A percentile compares a stretch with the other conserved stretches of the same genome.
Conservation (phyloP, 2,113 vertebrate species). For the Muntiacus muntjak region DNA sequence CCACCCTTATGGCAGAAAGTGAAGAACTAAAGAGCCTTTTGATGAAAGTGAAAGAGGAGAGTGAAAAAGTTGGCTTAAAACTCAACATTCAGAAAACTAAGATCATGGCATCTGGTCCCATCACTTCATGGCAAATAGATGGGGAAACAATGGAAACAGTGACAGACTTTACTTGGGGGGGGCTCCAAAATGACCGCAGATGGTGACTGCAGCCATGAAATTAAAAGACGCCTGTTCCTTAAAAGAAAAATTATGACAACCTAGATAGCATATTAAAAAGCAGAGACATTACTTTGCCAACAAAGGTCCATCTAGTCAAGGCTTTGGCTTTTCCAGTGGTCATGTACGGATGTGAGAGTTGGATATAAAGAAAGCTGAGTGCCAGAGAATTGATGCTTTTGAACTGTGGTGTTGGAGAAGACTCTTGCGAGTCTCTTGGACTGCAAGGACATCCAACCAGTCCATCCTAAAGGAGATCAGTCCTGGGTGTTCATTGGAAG, state of each 20-base stretch:
- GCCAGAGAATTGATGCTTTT: neutral
- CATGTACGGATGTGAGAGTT: neutral
- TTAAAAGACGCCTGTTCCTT: fast-evolving
- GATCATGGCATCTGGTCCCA: neutral
- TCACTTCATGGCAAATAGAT: neutral
- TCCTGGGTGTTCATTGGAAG: neutral
- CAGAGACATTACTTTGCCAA: neutral
- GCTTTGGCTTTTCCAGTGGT: neutral
- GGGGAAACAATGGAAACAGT: neutral
- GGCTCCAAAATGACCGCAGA: neutral
- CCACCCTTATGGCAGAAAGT: neutral
- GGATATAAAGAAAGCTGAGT: neutral
- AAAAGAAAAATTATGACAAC: neutral
- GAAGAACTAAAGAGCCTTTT: neutral
- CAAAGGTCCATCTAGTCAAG: neutral
- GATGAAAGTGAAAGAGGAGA: neutral
- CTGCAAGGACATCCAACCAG: neutral
- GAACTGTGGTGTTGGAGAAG: neutral
- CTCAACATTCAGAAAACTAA: neutral
- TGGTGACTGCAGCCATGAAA: neutral
- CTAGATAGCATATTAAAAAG: neutral
- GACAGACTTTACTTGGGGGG: fast-evolving
- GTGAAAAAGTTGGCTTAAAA: neutral
- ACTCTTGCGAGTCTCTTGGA: neutral
- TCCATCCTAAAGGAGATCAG: neutral